Conservation (phyloP, 1,140 invertebrate genomes). For the Stratiolaelaps scimitus region DNA sequence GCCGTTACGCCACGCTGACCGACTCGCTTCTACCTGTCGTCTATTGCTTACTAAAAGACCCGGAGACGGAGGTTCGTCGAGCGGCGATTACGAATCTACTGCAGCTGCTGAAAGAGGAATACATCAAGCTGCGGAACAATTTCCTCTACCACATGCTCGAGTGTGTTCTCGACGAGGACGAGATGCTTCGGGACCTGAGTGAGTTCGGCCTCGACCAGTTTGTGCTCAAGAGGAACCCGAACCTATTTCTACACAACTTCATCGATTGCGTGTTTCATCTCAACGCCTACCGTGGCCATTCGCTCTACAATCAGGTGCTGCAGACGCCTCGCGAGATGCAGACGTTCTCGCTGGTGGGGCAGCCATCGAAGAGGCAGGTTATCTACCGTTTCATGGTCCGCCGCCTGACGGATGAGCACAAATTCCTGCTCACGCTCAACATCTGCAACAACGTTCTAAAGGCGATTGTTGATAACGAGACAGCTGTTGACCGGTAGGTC, state of each 20-base stretch:
- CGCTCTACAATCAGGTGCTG: conserved; percentile 13
- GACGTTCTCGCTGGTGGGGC: conserved; percentile 20
- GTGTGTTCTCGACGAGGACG: conserved; percentile 12
- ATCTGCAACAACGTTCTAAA: conserved; percentile 7
- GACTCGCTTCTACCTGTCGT: conserved; percentile 3
- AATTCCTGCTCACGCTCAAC: conserved; percentile 25
- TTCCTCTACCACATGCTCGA: conserved; percentile 20
- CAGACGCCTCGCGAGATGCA: not conserved
- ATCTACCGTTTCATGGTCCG: conserved; percentile 22
- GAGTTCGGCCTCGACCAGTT: conserved; percentile 21
- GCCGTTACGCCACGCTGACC: conserved; percentile 6
- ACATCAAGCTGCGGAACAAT: conserved; percentile 10
- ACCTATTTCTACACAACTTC: conserved; percentile 14
- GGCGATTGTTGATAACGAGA: conserved; percentile 16
- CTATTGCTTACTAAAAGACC: conserved; percentile 6
- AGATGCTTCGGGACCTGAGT: not conserved
- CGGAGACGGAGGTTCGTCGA: conserved; percentile 23
- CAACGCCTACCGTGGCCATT: conserved; percentile 12
- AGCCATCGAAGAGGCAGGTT: conserved; percentile 5
- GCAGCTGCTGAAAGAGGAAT: conserved; percentile 18
- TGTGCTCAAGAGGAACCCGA: conserved; percentile 8
- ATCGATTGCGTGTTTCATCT: conserved; percentile 27
- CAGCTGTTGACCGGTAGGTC: not conserved
- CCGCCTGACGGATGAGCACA: conserved; percentile 13
- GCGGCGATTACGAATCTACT: conserved; percentile 4